Percentiles rank a stretch among this genome's conserved stretches.
phyloP scores from a whole-genome alignment of 2,888 invertebrate genomes.

The Zeuzera pyrina region DNA sequence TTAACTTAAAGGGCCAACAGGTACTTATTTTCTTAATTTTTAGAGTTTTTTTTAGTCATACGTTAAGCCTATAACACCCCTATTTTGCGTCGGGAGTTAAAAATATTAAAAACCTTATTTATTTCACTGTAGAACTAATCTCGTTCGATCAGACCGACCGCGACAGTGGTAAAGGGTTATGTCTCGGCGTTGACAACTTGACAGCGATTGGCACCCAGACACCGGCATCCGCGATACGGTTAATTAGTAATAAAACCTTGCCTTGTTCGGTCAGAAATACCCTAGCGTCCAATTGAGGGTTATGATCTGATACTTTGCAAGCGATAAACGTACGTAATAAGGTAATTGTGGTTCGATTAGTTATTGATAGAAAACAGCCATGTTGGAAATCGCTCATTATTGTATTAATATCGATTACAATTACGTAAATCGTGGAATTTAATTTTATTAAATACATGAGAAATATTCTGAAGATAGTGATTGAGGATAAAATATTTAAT shows the following conservation, averaged over 20 bases:
- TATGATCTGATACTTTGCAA: neutral
- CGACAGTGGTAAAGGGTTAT: constrained; percentile 22
- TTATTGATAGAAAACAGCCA: neutral
- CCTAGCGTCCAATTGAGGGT: constrained; percentile 7
- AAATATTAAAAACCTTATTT: too few species aligned
- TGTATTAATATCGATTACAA: too few species aligned
- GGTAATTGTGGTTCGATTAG: neutral
- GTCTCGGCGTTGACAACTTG: constrained; percentile 33
- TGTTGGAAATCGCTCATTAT: neutral
- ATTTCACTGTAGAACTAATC: too few species aligned
- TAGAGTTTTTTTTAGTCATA: too few species aligned
- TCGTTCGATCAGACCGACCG: constrained; percentile 25
- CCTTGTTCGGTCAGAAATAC: constrained; percentile 22
- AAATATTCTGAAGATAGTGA: too few species aligned
- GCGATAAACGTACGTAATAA: too few species aligned
- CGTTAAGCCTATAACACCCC: too few species aligned
- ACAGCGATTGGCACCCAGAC: constrained; percentile 35
- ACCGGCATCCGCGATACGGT: constrained; percentile 33
- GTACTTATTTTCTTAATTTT: too few species aligned
- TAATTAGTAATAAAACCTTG: constrained; percentile 42
- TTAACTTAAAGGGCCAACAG: too few species aligned
- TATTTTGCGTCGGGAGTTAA: too few species aligned
- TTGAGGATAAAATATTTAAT: too few species aligned
- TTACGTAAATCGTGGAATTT: neutral
- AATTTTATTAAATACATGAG: too few species aligned